Evolutionary conservation across 1,140 invertebrate species (phyloP).

Genomic region (Camponotus vicinus): DNA sequence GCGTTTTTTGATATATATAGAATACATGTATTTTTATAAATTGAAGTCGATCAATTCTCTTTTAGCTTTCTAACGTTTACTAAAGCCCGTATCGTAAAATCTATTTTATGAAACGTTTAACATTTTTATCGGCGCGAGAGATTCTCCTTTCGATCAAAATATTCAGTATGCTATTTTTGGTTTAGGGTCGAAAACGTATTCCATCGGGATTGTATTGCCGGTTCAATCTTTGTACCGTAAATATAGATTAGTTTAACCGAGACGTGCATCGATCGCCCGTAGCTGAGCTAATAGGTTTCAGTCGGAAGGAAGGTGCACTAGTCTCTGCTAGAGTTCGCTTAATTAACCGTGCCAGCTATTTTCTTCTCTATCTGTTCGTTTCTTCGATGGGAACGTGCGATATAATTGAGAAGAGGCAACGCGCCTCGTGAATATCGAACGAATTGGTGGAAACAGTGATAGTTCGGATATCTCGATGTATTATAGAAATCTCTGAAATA

Average conservation of each 20-base stretch:
- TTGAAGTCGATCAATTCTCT: background rate
- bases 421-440: background rate
- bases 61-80: background rate
- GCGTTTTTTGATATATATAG: background rate
- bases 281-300: slow-evolving; percentile 60
- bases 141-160: slow-evolving; percentile 6
- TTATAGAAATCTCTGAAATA: slow-evolving; percentile 15
- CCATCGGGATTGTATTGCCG: slow-evolving; percentile 41
- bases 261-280: slow-evolving; percentile 51
- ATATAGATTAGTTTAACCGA: slow-evolving; percentile 63
- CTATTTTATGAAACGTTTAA: slow-evolving; percentile 12
- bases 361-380: slow-evolving; percentile 55
- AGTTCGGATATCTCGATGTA: slow-evolving; percentile 26
- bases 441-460: slow-evolving; percentile 28
- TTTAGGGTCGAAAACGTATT: slow-evolving; percentile 38
- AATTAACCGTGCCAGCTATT: slow-evolving; percentile 60
- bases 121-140: background rate
- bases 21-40: background rate
- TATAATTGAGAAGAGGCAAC: slow-evolving; percentile 25
- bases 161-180: slow-evolving; percentile 20
- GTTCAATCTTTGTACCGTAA: slow-evolving; percentile 60
- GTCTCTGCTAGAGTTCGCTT: slow-evolving; percentile 60
- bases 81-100: background rate
- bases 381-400: slow-evolving; percentile 35
- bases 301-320: slow-evolving; percentile 55